Conservation (phyloP, 2,888 invertebrate species). For the Cephus rjabovi region DNA sequence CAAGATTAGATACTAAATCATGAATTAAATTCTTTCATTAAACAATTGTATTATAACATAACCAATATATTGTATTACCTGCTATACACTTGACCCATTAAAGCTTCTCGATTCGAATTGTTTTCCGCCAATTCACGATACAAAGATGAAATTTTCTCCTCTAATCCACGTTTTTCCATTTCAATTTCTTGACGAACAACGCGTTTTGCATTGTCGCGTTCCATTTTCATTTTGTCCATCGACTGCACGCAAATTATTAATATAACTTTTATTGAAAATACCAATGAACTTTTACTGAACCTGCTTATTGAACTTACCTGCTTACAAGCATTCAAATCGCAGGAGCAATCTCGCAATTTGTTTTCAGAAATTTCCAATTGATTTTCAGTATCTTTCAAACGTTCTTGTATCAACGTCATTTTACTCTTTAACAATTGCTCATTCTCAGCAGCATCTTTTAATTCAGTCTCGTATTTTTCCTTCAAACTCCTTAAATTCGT, state of each 20-base stretch:
- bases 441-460: slow-evolving; percentile 75
- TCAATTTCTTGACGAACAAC: slow-evolving; percentile 75
- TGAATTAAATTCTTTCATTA: neutral
- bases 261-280: slow-evolving; percentile 8
- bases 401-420: slow-evolving; percentile 75
- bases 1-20: slow-evolving; percentile 1
- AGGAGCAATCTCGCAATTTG: slow-evolving; percentile 75
- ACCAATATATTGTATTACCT: slow-evolving; percentile 69
- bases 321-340: slow-evolving; percentile 74
- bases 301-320: slow-evolving; percentile 67
- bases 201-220: slow-evolving; percentile 71
- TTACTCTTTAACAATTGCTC: slow-evolving; percentile 77
- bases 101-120: slow-evolving; percentile 76
- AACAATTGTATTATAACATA: neutral
- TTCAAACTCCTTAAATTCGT: slow-evolving; percentile 73
- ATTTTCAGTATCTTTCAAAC: slow-evolving; percentile 76
- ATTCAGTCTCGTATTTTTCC: slow-evolving; percentile 81
- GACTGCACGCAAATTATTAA: slow-evolving; percentile 52
- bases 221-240: slow-evolving; percentile 69
- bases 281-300: slow-evolving; percentile 8
- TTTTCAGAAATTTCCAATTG: slow-evolving; percentile 71
- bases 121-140: slow-evolving; percentile 70
- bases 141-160: slow-evolving; percentile 67
- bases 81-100: slow-evolving; percentile 83
- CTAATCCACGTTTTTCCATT: slow-evolving; percentile 72